Conservation (phyloP, 2,888 invertebrate genomes). For the Hirtodrosophila duncani region DNA sequence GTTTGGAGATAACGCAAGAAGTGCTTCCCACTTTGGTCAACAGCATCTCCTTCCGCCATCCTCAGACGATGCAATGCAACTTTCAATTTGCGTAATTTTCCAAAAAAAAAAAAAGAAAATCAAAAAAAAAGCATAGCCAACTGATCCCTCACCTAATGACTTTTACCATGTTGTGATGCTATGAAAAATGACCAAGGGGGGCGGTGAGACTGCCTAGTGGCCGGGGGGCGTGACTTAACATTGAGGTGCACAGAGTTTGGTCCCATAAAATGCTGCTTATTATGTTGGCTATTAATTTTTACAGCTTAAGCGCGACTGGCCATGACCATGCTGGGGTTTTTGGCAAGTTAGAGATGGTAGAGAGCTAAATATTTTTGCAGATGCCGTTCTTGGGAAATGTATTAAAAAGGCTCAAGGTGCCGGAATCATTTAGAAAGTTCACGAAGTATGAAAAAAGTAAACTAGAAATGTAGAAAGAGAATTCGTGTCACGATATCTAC, state of each 20-base stretch:
- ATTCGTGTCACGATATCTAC: not conserved
- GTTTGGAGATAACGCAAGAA: not conserved
- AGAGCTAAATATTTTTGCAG: slow-evolving; percentile 1
- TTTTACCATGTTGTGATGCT: slow-evolving; percentile 41
- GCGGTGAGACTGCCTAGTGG: not conserved
- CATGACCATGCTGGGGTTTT: slow-evolving; percentile 18
- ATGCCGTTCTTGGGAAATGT: slow-evolving; percentile 11
- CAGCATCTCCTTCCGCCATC: too few species aligned
- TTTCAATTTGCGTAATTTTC: slow-evolving; percentile 71
- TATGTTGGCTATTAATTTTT: slow-evolving; percentile 74
- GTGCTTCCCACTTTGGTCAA: slow-evolving; percentile 36
- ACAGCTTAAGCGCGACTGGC: slow-evolving; percentile 56
- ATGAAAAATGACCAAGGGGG: slow-evolving; percentile 42
- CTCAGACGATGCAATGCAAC: slow-evolving; percentile 67
- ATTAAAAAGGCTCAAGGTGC: too few species aligned
- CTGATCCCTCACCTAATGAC: slow-evolving; percentile 70
- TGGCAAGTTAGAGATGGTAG: slow-evolving; percentile 1
- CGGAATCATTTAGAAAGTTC: too few species aligned
- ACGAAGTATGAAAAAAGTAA: too few species aligned
- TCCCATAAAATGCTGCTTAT: slow-evolving; percentile 75
- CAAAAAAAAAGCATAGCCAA: slow-evolving; percentile 36
- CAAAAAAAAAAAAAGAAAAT: slow-evolving; percentile 51
- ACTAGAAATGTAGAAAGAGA: slow-evolving; percentile 10
- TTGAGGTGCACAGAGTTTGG: slow-evolving; percentile 67
- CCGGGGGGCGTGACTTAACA: slow-evolving; percentile 36